Conservation (phyloP, 2,797 vertebrate genomes). For the Dipus sagitta region DNA sequence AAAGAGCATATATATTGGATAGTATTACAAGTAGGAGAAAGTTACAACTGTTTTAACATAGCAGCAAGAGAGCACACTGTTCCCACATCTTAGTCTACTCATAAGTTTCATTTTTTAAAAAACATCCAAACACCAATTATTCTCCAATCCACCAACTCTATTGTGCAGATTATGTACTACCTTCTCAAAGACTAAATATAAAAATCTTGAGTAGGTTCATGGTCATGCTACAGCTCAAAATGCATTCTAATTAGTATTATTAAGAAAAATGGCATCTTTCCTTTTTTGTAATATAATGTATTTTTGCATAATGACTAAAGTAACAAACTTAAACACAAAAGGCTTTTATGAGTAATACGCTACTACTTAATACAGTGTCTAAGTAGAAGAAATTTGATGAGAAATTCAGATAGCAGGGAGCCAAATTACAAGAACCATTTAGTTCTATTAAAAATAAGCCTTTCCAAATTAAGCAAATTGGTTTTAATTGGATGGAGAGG, state of each 20-base stretch:
- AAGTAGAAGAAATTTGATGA: background rate
- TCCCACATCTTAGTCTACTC: slow-evolving; percentile 54
- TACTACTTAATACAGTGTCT: slow-evolving; percentile 9
- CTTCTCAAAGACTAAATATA: slow-evolving; percentile 52
- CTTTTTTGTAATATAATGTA: slow-evolving; percentile 28
- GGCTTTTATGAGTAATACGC: slow-evolving; percentile 29
- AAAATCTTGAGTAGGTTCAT: slow-evolving; percentile 54
- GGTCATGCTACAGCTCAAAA: slow-evolving; percentile 19
- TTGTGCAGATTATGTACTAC: slow-evolving; percentile 29
- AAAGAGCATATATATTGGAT: background rate
- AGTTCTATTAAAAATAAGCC: slow-evolving; percentile 10
- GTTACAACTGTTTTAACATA: background rate
- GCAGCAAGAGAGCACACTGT: background rate
- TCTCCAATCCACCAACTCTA: slow-evolving; percentile 54
- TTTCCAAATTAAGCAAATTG: slow-evolving; percentile 35
- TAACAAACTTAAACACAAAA: slow-evolving; percentile 38
- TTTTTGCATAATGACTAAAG: slow-evolving; percentile 49
- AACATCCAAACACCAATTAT: slow-evolving; percentile 63
- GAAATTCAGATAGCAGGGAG: slow-evolving; percentile 17
- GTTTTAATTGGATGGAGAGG: slow-evolving; percentile 50
- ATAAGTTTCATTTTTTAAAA: background rate
- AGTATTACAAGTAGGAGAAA: background rate
- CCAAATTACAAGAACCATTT: slow-evolving; percentile 53
- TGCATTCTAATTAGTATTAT: slow-evolving; percentile 14
- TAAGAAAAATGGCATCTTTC: slow-evolving; percentile 59